phyloP scores from a whole-genome alignment of 2,888 invertebrate species.

The Harpalus rubripes region DNA sequence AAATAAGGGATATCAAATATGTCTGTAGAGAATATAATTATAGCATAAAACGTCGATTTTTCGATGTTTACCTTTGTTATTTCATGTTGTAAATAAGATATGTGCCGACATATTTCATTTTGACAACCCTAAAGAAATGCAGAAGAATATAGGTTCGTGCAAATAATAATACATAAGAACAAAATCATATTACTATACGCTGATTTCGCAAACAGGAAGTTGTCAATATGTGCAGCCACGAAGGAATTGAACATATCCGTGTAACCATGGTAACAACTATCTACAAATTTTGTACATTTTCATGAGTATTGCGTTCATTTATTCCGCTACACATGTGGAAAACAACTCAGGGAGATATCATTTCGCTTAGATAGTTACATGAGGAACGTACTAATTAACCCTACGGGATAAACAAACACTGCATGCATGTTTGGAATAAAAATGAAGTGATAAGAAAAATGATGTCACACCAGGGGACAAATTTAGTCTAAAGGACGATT shows the following conservation, averaged over 20 bases:
- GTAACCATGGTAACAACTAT: conserved; percentile 17
- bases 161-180: conserved; percentile 47
- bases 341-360: conserved; percentile 6
- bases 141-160: conserved; percentile 10
- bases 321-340: conserved; percentile 15
- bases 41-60: neutral
- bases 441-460: neutral
- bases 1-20: neutral
- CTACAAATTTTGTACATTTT: conserved; percentile 7
- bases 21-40: neutral
- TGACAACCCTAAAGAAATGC: neutral
- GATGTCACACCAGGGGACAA: neutral
- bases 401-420: neutral
- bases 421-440: neutral
- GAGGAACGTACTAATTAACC: neutral
- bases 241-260: conserved; percentile 14
- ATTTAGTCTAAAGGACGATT: neutral
- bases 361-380: conserved; percentile 14
- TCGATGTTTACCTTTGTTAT: neutral
- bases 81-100: neutral
- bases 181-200: conserved; percentile 53
- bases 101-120: neutral
- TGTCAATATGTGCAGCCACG: conserved; percentile 38
- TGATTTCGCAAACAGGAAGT: conserved; percentile 31
- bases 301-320: conserved; percentile 33